Percentiles rank a stretch among this genome's conserved stretches.
phyloP scores from a whole-genome alignment of 2,888 invertebrate genomes.

The Encarsia formosa region DNA sequence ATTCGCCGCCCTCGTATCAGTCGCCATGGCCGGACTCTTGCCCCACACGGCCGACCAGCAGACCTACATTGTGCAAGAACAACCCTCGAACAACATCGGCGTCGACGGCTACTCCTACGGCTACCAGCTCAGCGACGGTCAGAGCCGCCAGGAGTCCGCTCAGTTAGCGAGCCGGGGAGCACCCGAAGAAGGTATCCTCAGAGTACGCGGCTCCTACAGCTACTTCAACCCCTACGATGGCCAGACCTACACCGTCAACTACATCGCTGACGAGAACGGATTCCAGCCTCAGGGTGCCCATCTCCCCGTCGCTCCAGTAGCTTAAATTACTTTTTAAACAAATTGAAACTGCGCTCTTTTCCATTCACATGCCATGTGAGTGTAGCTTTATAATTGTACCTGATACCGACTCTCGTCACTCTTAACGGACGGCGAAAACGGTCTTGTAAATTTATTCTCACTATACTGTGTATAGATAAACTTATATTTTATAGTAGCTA shows the following conservation, averaged over 20 bases:
- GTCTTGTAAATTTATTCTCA: too few relatives aligned
- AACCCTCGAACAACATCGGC: slow-evolving; percentile 15
- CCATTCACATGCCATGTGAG: too few relatives aligned
- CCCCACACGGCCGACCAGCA: background rate
- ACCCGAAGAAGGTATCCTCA: slow-evolving; percentile 11
- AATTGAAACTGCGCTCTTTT: too few relatives aligned
- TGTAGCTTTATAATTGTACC: too few relatives aligned
- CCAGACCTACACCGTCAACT: slow-evolving; percentile 34
- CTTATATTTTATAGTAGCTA: too few relatives aligned
- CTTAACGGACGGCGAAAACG: too few relatives aligned
- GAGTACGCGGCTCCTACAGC: slow-evolving; percentile 39
- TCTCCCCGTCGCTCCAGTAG: slow-evolving; percentile 10
- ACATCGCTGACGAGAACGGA: slow-evolving; percentile 39
- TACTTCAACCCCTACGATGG: slow-evolving; percentile 35
- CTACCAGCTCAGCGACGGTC: slow-evolving; percentile 11
- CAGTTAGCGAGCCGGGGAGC: slow-evolving; percentile 1
- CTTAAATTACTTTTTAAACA: background rate
- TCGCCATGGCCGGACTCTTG: slow-evolving; percentile 2
- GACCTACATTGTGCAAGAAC: slow-evolving; percentile 1
- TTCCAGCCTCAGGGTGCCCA: slow-evolving; percentile 39
- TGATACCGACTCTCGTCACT: too few relatives aligned
- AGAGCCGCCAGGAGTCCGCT: slow-evolving; percentile 5
- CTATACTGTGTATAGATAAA: too few relatives aligned
- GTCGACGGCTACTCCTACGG: slow-evolving; percentile 7
- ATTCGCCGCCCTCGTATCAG: slow-evolving; percentile 8